A percentile compares a stretch with the other conserved stretches of the same genome.
These are phyloP conservation scores for Crenuchus spilurus DNA, from an alignment of 2,797 vertebrate genomes.

Conservation along the genomic window DNA sequence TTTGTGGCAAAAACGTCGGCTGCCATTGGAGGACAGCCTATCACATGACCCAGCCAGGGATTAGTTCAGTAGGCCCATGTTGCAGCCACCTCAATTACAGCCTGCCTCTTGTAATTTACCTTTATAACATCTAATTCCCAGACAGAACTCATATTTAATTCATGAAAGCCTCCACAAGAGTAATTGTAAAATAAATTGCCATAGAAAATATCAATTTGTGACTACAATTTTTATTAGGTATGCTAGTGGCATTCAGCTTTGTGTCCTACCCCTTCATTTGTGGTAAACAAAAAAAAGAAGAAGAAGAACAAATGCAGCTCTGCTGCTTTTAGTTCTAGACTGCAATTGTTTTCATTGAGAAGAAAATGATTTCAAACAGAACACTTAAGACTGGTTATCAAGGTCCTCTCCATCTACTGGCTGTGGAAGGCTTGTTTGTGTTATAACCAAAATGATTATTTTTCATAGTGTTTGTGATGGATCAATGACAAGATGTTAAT, in stretches of 20 bases:
- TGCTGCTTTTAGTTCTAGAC: conserved; percentile 34
- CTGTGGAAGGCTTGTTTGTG: conserved; percentile 22
- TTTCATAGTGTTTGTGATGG: conserved; percentile 6
- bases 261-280: conserved; percentile 84
- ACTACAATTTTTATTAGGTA: conserved; percentile 87
- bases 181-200: conserved; percentile 99
- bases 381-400: conserved; percentile 26
- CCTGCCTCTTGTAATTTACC: conserved; percentile 99
- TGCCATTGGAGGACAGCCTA: conserved; percentile 83
- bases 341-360: conserved; percentile 26
- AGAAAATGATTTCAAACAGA: conserved; percentile 41
- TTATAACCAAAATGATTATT: conserved; percentile 27
- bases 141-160: conserved; percentile 99
- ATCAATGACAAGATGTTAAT: conserved; percentile 47
- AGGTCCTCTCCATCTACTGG: background rate
- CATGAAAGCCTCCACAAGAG: conserved; percentile 95
- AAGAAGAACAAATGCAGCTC: conserved; percentile 31
- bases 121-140: conserved; percentile 99
- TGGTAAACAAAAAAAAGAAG: conserved; percentile 59
- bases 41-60: conserved; percentile 92
- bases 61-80: conserved; percentile 97
- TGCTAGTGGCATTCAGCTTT: conserved; percentile 78
- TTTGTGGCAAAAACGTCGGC: conserved; percentile 84
- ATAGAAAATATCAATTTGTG: conserved; percentile 93
- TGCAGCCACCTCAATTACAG: conserved; percentile 99